phyloP scores from a whole-genome alignment of 2,888 invertebrate genomes.

The Noctua fimbriata region DNA sequence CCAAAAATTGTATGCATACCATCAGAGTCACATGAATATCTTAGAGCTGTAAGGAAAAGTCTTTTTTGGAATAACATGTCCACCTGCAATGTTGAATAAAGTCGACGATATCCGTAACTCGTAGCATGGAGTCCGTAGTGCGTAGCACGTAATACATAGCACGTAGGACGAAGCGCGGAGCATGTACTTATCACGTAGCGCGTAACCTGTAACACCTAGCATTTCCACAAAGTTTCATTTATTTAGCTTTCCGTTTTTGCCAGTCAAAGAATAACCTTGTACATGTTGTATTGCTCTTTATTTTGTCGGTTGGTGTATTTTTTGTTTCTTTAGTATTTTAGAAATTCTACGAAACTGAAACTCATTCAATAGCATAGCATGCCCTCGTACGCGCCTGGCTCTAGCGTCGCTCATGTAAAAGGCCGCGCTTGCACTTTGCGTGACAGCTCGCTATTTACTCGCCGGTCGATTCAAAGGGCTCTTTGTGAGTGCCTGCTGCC shows the following conservation, averaged over 20 bases:
- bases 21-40: neutral
- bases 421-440: conserved; percentile 54
- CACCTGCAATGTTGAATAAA: neutral
- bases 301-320: neutral
- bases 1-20: neutral
- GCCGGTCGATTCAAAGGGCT: conserved; percentile 47
- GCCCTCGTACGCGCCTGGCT: neutral
- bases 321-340: neutral
- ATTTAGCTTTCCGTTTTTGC: neutral
- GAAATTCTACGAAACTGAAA: neutral
- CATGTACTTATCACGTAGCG: neutral
- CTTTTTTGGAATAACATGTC: neutral
- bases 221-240: neutral
- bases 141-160: neutral
- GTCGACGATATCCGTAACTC: neutral
- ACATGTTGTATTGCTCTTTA: neutral
- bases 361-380: conserved; percentile 14
- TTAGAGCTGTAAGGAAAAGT: neutral
- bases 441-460: conserved; percentile 41
- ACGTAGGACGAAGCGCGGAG: neutral
- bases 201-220: neutral
- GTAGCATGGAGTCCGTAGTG: neutral
- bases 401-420: conserved; percentile 22
- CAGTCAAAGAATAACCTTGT: neutral
- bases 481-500: conserved; percentile 48